Evolutionary conservation across 2,888 invertebrate genomes (phyloP), one percentile per base, ranked within the genome.

Genomic region (Tenthredo livida): DNA sequence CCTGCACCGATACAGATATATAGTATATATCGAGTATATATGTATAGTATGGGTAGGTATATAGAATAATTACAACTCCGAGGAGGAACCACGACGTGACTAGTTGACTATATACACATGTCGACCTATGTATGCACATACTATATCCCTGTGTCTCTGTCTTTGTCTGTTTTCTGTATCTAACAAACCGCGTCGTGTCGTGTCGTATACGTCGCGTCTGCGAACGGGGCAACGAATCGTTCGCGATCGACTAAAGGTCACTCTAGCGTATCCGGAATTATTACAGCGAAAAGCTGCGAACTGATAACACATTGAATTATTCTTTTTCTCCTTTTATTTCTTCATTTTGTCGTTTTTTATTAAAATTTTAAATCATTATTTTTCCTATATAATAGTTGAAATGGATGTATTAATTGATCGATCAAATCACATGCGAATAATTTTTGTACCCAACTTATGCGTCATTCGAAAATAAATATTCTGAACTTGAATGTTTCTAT

Each of bases 211-310:
- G 65, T 61, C 61, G 17, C 29, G 67, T 67, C 67, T 67, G 54
- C 54, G n/a, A 17, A 17, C 33, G 6, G 25, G 25, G 67, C 67
- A 67, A 67, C 33, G 67, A 17, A 33, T 67, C 6, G 67, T 67
- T 67, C 67, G 67, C 33, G 67, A 67, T 67, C 33, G 67, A 67
- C 29, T 67, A 67, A 67, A 67, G 67, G 67, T 67, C 67, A 33
- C 33, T 67, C 33, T 15, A 67, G 33, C 67, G 33, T 67, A 67
- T 67, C 67, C 67, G 67, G 67, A 67, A 67, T 67, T 33, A 67
- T 67, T 67, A 5, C 33, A 33, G 6, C 67, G 33, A 67, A 33
- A 29, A n/a, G n/a, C 17, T 33, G 33, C 67, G 15, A 67, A 25
- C 33, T 67, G 33, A 17, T 67, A 67, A 43, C 9, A 40, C 4